Evolutionary conservation across 2,797 vertebrate genomes (phyloP).

Genomic region (Enteromius paludinosus): DNA sequence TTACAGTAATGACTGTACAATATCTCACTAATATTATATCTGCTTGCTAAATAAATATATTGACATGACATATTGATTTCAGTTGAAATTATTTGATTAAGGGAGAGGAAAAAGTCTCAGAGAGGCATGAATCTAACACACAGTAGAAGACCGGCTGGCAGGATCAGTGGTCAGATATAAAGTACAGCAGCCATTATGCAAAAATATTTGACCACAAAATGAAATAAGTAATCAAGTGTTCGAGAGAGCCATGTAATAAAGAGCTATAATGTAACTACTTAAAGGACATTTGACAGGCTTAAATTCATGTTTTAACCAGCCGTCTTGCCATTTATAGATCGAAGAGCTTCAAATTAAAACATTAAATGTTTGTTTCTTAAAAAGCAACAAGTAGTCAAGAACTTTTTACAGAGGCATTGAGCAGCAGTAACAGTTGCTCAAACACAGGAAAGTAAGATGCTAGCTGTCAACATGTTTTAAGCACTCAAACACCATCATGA

Average conservation of each 20-base stretch:
- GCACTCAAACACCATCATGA: neutral
- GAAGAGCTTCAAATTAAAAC: neutral
- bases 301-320: neutral
- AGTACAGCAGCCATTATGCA: neutral
- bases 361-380: neutral
- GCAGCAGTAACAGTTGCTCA: neutral
- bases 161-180: neutral
- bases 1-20: neutral
- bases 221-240: neutral
- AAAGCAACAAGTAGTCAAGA: neutral
- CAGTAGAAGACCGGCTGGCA: neutral
- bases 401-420: neutral
- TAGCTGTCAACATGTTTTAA: slow-evolving; percentile 11
- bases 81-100: neutral
- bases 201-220: slow-evolving; percentile 12
- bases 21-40: neutral
- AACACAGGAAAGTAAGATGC: neutral
- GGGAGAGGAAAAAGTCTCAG: neutral
- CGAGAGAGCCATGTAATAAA: neutral
- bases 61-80: slow-evolving; percentile 3
- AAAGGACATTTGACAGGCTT: neutral
- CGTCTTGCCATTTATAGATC: neutral
- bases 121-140: neutral
- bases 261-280: neutral
- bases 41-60: neutral